Conservation (phyloP, 2,113 vertebrate genomes). For the Cottus gobio region DNA sequence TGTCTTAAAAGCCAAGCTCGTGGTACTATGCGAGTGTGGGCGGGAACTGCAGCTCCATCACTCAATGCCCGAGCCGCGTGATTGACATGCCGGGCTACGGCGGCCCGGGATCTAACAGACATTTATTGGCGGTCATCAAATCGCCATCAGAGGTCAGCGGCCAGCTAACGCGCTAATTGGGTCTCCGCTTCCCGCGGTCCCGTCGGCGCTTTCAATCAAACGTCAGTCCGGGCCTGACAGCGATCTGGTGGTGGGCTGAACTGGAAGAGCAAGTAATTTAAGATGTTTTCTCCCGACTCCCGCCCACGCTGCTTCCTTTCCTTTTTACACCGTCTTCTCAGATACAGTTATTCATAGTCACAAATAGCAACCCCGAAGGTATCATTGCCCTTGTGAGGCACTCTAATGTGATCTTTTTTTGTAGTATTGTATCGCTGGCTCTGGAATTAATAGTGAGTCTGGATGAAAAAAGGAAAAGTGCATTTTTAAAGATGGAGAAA, state of each 20-base stretch:
- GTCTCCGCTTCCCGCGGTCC: conserved; percentile 30
- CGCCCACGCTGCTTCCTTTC: conserved; percentile 27
- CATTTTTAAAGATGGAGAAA: conserved; percentile 2
- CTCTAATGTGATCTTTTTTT: conserved; percentile 45
- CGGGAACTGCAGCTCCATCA: conserved; percentile 16
- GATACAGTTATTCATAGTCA: conserved; percentile 43
- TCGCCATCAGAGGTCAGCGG: conserved; percentile 56
- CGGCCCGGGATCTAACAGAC: conserved; percentile 42
- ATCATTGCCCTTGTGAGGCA: conserved; percentile 42
- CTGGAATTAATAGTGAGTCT: conserved; percentile 29
- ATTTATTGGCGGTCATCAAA: conserved; percentile 71
- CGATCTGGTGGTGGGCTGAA: conserved; percentile 34
- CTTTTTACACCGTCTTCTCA: conserved; percentile 26
- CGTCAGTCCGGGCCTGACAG: conserved; percentile 48
- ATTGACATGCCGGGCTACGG: conserved; percentile 41
- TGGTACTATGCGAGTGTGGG: neutral
- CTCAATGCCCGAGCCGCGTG: conserved; percentile 4
- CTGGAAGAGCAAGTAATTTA: conserved; percentile 57
- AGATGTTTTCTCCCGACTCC: conserved; percentile 45
- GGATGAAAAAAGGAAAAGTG: conserved; percentile 2
- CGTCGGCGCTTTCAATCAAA: conserved; percentile 64
- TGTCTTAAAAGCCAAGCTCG: conserved; percentile 4
- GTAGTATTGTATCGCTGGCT: conserved; percentile 16
- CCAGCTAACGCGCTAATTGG: conserved; percentile 64
- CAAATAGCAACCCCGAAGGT: conserved; percentile 57